phyloP scores from a whole-genome alignment of 2,797 vertebrate genomes.

The Oryzias dopingdopingensis region DNA sequence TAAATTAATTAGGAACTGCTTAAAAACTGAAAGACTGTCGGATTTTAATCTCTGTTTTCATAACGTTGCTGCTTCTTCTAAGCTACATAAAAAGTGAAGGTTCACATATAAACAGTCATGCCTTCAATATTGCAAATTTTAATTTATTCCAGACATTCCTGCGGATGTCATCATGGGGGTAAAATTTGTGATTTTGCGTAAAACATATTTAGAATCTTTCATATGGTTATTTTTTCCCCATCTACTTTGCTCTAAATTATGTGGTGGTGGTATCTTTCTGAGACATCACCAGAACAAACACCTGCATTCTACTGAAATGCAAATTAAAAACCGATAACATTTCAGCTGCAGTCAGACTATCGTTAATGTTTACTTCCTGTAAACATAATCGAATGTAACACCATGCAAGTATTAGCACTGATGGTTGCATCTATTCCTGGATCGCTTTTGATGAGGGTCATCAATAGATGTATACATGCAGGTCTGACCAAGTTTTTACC shows the following conservation, averaged over 20 bases:
- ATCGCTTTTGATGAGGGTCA: too few relatives aligned
- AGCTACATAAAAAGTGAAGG: not conserved
- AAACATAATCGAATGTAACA: too few relatives aligned
- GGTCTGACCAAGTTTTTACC: conserved; percentile 72
- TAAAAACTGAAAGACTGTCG: not conserved
- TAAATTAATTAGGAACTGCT: not conserved
- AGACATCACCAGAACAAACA: too few relatives aligned
- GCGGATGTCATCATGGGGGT: not conserved
- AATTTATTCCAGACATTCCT: not conserved
- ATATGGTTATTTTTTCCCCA: not conserved
- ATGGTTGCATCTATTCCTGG: too few relatives aligned
- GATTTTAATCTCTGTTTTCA: not conserved
- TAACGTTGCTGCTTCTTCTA: not conserved
- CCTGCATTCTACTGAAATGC: too few relatives aligned
- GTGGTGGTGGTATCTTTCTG: too few relatives aligned
- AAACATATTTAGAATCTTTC: not conserved
- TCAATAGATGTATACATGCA: too few relatives aligned
- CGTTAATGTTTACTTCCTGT: too few relatives aligned
- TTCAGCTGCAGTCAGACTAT: too few relatives aligned
- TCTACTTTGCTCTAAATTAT: too few relatives aligned
- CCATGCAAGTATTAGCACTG: too few relatives aligned
- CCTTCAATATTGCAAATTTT: not conserved
- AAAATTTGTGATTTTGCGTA: not conserved
- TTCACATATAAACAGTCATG: not conserved
- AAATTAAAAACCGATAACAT: too few relatives aligned